Conservation (phyloP, 2,888 invertebrate species). For the Clunio marinus region DNA sequence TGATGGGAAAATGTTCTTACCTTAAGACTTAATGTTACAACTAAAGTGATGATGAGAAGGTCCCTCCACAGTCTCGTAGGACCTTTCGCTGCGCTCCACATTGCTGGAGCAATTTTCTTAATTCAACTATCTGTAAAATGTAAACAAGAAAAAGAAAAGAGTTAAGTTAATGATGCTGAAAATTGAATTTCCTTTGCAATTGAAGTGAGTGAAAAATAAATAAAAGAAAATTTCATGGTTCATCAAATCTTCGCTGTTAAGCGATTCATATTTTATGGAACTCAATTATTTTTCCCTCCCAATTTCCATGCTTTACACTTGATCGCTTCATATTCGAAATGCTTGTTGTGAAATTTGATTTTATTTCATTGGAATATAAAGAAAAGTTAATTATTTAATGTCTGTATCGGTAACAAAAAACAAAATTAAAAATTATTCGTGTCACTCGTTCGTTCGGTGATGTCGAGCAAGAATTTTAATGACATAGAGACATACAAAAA, state of each 20-base stretch:
- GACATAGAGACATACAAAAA: background rate
- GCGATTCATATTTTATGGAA: background rate
- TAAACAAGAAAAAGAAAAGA: background rate
- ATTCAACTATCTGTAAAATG: background rate
- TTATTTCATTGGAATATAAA: background rate
- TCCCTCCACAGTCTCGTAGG: conserved; percentile 52
- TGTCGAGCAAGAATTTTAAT: conserved; percentile 6
- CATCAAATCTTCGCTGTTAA: background rate
- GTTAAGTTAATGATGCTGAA: background rate
- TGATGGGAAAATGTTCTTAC: background rate
- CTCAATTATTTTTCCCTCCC: background rate
- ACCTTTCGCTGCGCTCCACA: conserved; percentile 54
- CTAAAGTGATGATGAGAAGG: conserved; percentile 43
- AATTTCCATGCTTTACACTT: too few species aligned
- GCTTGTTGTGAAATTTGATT: background rate
- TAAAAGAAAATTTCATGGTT: background rate
- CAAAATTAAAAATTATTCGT: too few species aligned
- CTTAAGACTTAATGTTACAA: conserved; percentile 30
- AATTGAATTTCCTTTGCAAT: background rate
- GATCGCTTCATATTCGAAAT: background rate
- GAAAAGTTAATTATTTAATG: conserved; percentile 2
- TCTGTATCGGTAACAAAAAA: background rate
- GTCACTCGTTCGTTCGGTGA: too few species aligned
- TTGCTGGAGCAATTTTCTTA: conserved; percentile 41
- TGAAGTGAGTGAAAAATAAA: background rate